Conservation (phyloP, 2,888 invertebrate genomes). For the Dynastes maya region DNA sequence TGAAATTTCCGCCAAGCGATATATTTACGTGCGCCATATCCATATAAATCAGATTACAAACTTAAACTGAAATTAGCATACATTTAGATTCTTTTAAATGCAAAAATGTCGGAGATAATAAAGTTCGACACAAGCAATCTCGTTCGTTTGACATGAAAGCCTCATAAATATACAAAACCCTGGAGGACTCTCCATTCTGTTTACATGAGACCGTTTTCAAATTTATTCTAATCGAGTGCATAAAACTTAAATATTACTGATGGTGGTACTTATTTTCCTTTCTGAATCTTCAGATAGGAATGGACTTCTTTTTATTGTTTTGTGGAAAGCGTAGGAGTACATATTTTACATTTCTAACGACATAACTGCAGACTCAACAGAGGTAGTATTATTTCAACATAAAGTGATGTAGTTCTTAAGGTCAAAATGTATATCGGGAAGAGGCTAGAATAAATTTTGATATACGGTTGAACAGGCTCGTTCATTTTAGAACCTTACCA, state of each 20-base stretch:
- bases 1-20: conserved; percentile 1
- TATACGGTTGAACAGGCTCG: neutral
- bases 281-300: neutral
- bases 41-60: conserved; percentile 36
- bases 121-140: conserved; percentile 31
- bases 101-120: conserved; percentile 38
- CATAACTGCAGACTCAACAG: neutral
- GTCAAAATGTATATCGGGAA: no score
- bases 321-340: neutral
- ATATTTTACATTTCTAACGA: neutral
- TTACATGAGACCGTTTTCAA: conserved; percentile 24
- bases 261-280: conserved; percentile 11
- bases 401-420: neutral
- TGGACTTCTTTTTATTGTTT: neutral
- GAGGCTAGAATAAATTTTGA: neutral
- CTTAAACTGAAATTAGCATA: conserved; percentile 43
- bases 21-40: conserved; percentile 32
- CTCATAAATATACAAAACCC: conserved; percentile 49
- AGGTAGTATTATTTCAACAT: neutral
- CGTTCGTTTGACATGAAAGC: conserved; percentile 32
- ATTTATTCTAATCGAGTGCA: conserved; percentile 13
- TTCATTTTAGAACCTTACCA: no score
- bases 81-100: conserved; percentile 47
- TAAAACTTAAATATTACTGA: conserved; percentile 24
- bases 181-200: conserved; percentile 33